These are phyloP conservation scores for Mustela lutreola DNA, from an alignment of 2,113 vertebrate species.

Conservation along the genomic window DNA sequence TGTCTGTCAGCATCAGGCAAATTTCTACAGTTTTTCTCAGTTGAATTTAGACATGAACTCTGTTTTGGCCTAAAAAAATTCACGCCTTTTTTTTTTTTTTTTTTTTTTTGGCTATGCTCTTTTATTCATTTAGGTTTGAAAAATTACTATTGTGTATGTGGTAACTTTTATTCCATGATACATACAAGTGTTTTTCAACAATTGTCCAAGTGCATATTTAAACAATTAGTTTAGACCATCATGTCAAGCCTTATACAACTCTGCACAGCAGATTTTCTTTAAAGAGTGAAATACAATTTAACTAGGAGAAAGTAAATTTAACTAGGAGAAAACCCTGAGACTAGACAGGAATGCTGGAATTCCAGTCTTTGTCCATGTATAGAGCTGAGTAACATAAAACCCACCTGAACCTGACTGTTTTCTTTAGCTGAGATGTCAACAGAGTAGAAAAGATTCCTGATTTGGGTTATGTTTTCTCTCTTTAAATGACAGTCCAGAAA, in stretches of 20 bases:
- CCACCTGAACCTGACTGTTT: neutral
- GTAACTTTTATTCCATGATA: slow-evolving; percentile 77
- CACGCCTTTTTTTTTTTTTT: neutral
- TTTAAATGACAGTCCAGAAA: neutral
- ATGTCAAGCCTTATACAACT: slow-evolving; percentile 65
- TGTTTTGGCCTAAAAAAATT: slow-evolving; percentile 27
- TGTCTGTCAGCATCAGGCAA: neutral
- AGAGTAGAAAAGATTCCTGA: neutral
- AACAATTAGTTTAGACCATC: slow-evolving; percentile 77
- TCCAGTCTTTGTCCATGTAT: neutral
- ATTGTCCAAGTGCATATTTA: slow-evolving; percentile 82
- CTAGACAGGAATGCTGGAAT: slow-evolving; percentile 61
- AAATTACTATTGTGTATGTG: slow-evolving; percentile 73
- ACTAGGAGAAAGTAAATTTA: slow-evolving; percentile 64
- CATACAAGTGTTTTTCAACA: slow-evolving; percentile 81
- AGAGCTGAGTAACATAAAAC: neutral
- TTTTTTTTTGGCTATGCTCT: neutral
- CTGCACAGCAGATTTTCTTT: slow-evolving; percentile 70
- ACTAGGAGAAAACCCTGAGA: slow-evolving; percentile 59
- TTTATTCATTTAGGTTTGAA: slow-evolving; percentile 77
- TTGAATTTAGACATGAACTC: slow-evolving; percentile 52
- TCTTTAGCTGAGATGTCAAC: neutral
- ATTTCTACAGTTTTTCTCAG: slow-evolving; percentile 35
- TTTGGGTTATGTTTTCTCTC: neutral
- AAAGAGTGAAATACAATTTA: slow-evolving; percentile 68